Base-by-base conservation (phyloP, 2,113 vertebrate genomes). In the Deroptyus accipitrinus region DNA sequence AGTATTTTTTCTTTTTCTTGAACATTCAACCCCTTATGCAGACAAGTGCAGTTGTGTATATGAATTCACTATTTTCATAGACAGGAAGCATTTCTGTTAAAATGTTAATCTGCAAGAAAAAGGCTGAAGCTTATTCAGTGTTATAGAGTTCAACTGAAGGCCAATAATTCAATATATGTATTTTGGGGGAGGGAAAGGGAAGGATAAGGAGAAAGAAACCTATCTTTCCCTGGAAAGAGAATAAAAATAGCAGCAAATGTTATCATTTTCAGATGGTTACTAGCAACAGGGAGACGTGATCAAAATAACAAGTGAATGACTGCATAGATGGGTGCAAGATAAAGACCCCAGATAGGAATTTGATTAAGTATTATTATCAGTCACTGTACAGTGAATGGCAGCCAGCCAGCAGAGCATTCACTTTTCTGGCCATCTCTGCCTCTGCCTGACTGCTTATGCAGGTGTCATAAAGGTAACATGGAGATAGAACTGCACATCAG, bases 231-330 rank as follows among this genome's bases (percentile, higher is more conserved):
- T 80, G 64, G 91, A 95, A 97, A 95, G 89, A 64, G 95, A 97
- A 97, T 95, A 97, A 97, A 98, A 97, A 97, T 96, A 97, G 83
- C 94, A 86, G 48, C 67, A 95, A 96, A 94, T 25, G 41, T 96
- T 96, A 96, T 92, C 83, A 85, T 97, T 96, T 97, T 97, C 89
- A 96, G 83, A 96, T 93, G 94, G 89, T 92, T 92, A 63, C 87
- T 93, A 89, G 95, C 72, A 94, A 77, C 64, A 55, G 64, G 52
- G 82, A 92, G 79, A 97, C 28, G 57, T 97, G 97, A 97, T 84
- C 88, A 63, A 95, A 95, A 96, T 97, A 90, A 92, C 90, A 97
- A 97, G 89, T 57, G 85, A 86, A 49, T 55, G 81, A 72, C 41
- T 88, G 80, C 87, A 59, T 63, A 74, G 44, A 27, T 16, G 87